phyloP scores from a whole-genome alignment of 2,888 invertebrate genomes.

The Oligia latruncula region DNA sequence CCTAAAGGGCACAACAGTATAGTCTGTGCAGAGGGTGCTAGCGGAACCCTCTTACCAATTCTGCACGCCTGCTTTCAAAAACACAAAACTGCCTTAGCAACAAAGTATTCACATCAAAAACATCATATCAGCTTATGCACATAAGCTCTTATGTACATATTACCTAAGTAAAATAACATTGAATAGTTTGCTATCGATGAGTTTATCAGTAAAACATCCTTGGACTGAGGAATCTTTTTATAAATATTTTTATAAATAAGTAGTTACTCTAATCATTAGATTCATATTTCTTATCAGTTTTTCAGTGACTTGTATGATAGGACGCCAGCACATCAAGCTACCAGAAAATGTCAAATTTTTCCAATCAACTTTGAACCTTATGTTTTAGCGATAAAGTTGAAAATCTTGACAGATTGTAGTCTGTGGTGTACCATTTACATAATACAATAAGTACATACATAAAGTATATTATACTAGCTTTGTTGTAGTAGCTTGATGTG shows the following conservation, averaged over 20 bases:
- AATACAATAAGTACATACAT: no score
- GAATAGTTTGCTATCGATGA: slow-evolving; percentile 11
- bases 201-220: slow-evolving; percentile 33
- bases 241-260: slow-evolving; percentile 20
- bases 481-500: no score
- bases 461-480: no score
- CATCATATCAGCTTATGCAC: no score
- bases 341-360: no score
- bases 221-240: slow-evolving; percentile 9
- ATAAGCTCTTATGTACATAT: no score
- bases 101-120: not conserved
- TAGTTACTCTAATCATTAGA: not conserved
- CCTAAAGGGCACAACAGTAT: not conserved
- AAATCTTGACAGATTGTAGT: no score
- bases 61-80: not conserved
- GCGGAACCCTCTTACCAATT: not conserved
- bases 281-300: slow-evolving; percentile 20
- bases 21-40: no score
- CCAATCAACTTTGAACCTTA: no score
- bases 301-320: not conserved
- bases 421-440: no score
- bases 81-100: slow-evolving; percentile 5
- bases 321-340: no score
- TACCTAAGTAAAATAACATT: not conserved
- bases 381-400: no score